Conservation (phyloP, 2,888 invertebrate species). For the Petrophora chlorosata region DNA sequence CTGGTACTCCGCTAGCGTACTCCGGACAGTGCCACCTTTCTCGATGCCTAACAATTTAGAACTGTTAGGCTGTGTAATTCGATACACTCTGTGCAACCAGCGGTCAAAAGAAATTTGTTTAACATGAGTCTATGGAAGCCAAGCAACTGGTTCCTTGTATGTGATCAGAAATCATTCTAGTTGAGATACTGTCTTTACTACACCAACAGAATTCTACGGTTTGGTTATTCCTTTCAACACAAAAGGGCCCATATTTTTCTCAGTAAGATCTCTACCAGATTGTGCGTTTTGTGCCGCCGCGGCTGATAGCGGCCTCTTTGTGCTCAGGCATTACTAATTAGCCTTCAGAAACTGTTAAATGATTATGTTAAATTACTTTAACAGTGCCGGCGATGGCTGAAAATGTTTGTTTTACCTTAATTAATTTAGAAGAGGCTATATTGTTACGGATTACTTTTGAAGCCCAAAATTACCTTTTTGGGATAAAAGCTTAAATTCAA, state of each 20-base stretch:
- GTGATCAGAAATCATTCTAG: no score
- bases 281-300: slow-evolving; percentile 5
- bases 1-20: no score
- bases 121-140: no score
- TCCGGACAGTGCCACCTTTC: no score
- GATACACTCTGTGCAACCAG: no score
- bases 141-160: no score
- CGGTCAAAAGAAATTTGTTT: no score
- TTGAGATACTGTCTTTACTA: no score
- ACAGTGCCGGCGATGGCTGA: slow-evolving; percentile 2
- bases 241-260: slow-evolving; percentile 6
- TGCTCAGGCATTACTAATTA: slow-evolving; percentile 14
- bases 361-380: slow-evolving; percentile 16
- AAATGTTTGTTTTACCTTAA: slow-evolving; percentile 14
- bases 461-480: not conserved
- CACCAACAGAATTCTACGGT: no score
- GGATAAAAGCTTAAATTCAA: not conserved
- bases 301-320: slow-evolving; percentile 16
- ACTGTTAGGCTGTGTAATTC: no score
- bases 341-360: slow-evolving; percentile 14
- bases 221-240: slow-evolving; percentile 1
- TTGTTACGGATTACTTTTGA: slow-evolving; percentile 18
- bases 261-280: slow-evolving; percentile 5
- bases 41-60: no score
- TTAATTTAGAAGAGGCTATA: slow-evolving; percentile 6